These are phyloP conservation scores for Rana temporaria DNA, from an alignment of 2,113 vertebrate species.

Conservation along the genomic window DNA sequence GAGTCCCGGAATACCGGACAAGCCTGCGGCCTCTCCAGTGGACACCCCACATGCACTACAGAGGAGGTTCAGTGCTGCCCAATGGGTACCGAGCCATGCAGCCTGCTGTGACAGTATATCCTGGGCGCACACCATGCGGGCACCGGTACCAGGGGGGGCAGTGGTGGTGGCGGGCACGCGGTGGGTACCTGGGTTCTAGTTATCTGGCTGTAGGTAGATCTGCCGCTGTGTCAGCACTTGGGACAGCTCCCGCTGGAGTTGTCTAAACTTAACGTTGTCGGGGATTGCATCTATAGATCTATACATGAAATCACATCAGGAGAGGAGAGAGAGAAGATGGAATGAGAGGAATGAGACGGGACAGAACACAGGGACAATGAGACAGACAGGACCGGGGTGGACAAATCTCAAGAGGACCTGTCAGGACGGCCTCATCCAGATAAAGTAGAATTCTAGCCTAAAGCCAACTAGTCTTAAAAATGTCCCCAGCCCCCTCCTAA, in stretches of 20 bases:
- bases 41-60: slow-evolving; percentile 1
- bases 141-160: slow-evolving; percentile 65
- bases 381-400: no score
- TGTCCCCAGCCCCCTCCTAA: no score
- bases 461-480: no score
- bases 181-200: slow-evolving; percentile 87
- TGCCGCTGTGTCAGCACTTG: slow-evolving; percentile 99
- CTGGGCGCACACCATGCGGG: slow-evolving; percentile 30
- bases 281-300: slow-evolving; percentile 99
- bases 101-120: not conserved
- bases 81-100: not conserved
- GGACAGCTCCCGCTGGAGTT: slow-evolving; percentile 98
- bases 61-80: not conserved
- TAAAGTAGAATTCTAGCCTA: no score
- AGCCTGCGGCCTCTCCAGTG: not conserved
- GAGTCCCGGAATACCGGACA: no score
- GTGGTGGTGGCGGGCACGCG: slow-evolving; percentile 64
- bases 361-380: not conserved
- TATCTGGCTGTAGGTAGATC: slow-evolving; percentile 96
- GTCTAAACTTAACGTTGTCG: slow-evolving; percentile 98
- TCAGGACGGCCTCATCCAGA: no score
- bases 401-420: no score
- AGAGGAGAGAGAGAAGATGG: slow-evolving; percentile 50
- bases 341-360: slow-evolving; percentile 16
- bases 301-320: slow-evolving; percentile 71